Evolutionary conservation across 2,113 vertebrate genomes (phyloP).

Genomic region (Mesocricetus auratus): DNA sequence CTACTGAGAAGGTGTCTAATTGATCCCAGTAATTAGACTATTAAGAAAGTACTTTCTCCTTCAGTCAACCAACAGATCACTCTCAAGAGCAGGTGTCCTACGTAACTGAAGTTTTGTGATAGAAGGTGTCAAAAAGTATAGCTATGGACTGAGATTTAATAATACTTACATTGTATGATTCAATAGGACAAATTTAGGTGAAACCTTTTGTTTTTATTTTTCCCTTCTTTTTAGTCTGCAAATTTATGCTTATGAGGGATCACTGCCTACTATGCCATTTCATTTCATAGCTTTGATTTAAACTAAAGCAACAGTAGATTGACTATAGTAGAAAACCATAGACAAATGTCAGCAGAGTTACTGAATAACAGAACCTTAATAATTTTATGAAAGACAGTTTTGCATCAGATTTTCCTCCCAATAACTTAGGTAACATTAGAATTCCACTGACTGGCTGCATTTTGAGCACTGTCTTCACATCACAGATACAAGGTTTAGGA

Average conservation of each 20-base stretch:
- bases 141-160: not conserved
- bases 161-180: not conserved
- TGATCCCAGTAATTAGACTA: not conserved
- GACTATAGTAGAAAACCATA: not conserved
- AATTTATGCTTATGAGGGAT: not conserved
- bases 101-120: not conserved
- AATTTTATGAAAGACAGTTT: not conserved
- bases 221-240: not conserved
- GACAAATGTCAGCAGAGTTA: not conserved
- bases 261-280: not conserved
- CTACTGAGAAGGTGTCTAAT: too few species aligned
- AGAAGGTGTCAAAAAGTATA: not conserved
- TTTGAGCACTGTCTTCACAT: not conserved
- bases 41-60: not conserved
- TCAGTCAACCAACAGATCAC: not conserved
- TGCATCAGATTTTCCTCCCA: not conserved
- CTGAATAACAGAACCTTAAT: not conserved
- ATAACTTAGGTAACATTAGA: rapidly evolving
- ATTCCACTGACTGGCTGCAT: not conserved
- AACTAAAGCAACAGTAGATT: not conserved
- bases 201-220: not conserved
- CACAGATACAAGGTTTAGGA: not conserved
- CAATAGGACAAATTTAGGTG: not conserved
- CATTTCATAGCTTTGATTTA: not conserved
- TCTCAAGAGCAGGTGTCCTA: too few species aligned